Percentiles rank a stretch among this genome's conserved stretches.
These are phyloP conservation scores for Acanthornis magna DNA, from an alignment of 2,797 vertebrate genomes.

Conservation along the genomic window DNA sequence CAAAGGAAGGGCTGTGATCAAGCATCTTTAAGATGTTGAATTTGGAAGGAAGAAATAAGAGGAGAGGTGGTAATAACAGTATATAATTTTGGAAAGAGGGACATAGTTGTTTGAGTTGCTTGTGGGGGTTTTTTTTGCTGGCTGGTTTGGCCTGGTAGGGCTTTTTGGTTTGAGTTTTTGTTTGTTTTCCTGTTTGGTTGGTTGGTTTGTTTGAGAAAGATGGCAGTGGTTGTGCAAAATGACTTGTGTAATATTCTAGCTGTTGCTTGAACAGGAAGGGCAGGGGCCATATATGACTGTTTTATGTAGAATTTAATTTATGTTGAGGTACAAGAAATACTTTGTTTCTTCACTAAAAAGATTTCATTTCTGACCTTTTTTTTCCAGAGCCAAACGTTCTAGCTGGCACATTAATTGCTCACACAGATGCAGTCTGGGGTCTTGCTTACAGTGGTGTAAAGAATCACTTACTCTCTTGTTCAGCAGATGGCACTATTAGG, in stretches of 20 bases:
- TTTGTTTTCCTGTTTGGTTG: not conserved
- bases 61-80: not conserved
- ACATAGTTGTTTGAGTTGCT: not conserved
- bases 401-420: slow-evolving; percentile 89
- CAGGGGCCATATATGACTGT: no score
- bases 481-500: slow-evolving; percentile 94
- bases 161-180: not conserved
- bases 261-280: not conserved
- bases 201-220: not conserved
- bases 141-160: not conserved
- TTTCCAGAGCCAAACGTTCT: slow-evolving; percentile 90
- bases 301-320: not conserved
- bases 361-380: slow-evolving; percentile 9
- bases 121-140: rapidly evolving
- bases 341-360: not conserved
- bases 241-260: not conserved
- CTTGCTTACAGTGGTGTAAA: slow-evolving; percentile 94
- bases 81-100: not conserved
- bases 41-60: not conserved
- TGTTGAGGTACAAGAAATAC: not conserved
- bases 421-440: slow-evolving; percentile 95
- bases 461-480: slow-evolving; percentile 95
- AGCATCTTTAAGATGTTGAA: not conserved
- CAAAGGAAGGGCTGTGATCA: not conserved
- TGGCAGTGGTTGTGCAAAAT: not conserved